phyloP scores from a whole-genome alignment of 2,797 vertebrate species.

The Propithecus perrieri region DNA sequence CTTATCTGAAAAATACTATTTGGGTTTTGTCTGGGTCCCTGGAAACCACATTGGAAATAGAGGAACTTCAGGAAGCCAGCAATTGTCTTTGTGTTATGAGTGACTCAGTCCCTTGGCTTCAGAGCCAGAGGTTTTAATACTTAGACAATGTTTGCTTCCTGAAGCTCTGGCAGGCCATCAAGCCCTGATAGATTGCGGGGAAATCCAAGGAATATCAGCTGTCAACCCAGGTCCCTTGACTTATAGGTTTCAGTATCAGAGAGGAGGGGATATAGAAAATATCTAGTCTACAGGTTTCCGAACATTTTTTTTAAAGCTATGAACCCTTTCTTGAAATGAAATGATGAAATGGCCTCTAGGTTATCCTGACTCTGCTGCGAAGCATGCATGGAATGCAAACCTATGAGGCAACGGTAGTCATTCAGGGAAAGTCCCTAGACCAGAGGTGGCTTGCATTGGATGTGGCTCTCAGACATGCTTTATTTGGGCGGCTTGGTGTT shows the following conservation, averaged over 20 bases:
- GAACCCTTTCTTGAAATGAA: not conserved
- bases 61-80: slow-evolving; percentile 79
- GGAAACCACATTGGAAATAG: slow-evolving; percentile 80
- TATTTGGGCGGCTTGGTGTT: slow-evolving; percentile 10
- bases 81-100: slow-evolving; percentile 70
- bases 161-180: slow-evolving; percentile 57
- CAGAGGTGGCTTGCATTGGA: not conserved
- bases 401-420: not conserved
- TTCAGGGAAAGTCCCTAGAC: not conserved
- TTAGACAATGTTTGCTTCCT: slow-evolving; percentile 82
- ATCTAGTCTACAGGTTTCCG: not conserved
- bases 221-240: not conserved
- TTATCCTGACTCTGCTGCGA: not conserved
- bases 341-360: not conserved
- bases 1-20: slow-evolving; percentile 45
- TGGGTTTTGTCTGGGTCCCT: slow-evolving; percentile 65
- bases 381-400: not conserved
- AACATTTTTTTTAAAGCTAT: not conserved
- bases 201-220: slow-evolving; percentile 53
- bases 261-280: not conserved
- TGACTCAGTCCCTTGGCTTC: slow-evolving; percentile 73
- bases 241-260: not conserved
- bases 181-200: not conserved
- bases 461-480: not conserved
- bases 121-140: slow-evolving; percentile 63